Conservation (phyloP, 2,888 invertebrate genomes). For the Caenorhabditis zanzibari region DNA sequence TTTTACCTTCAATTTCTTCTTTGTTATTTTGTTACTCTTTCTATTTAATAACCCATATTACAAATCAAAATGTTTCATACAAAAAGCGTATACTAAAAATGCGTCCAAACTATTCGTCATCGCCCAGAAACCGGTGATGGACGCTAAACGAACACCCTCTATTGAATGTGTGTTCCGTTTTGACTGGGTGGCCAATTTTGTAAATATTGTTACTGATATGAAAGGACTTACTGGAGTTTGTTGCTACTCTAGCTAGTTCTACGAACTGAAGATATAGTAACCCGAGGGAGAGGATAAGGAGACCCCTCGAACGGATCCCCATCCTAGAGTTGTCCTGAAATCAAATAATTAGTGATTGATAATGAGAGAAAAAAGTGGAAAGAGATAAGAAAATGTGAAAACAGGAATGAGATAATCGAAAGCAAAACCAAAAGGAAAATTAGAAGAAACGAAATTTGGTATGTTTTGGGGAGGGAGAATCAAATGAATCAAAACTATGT, state of each 20-base stretch:
- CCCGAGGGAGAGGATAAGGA: slow-evolving; percentile 65
- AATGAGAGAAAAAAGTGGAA: slow-evolving; percentile 1
- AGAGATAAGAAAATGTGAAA: slow-evolving; percentile 28
- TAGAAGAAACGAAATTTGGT: neutral
- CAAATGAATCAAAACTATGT: slow-evolving; percentile 19
- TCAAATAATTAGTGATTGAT: slow-evolving; percentile 1
- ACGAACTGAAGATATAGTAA: slow-evolving; percentile 60
- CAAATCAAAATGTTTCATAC: neutral
- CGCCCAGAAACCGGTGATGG: neutral
- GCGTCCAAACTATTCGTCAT: slow-evolving; percentile 1
- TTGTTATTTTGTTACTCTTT: too few relatives aligned
- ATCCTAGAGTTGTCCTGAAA: slow-evolving; percentile 55
- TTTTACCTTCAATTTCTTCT: too few relatives aligned
- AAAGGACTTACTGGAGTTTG: slow-evolving; percentile 56
- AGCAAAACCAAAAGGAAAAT: slow-evolving; percentile 11
- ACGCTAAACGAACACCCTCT: neutral
- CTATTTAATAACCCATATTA: too few relatives aligned
- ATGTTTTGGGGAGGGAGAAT: neutral
- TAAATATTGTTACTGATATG: neutral
- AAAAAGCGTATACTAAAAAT: neutral
- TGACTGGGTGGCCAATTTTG: slow-evolving; percentile 2
- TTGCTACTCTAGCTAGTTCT: slow-evolving; percentile 35
- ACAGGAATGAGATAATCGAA: slow-evolving; percentile 28
- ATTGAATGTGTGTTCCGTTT: neutral
- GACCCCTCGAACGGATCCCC: slow-evolving; percentile 75